These are phyloP conservation scores for Pteronotus mesoamericanus DNA, from an alignment of 2,797 vertebrate genomes.

Conservation along the genomic window DNA sequence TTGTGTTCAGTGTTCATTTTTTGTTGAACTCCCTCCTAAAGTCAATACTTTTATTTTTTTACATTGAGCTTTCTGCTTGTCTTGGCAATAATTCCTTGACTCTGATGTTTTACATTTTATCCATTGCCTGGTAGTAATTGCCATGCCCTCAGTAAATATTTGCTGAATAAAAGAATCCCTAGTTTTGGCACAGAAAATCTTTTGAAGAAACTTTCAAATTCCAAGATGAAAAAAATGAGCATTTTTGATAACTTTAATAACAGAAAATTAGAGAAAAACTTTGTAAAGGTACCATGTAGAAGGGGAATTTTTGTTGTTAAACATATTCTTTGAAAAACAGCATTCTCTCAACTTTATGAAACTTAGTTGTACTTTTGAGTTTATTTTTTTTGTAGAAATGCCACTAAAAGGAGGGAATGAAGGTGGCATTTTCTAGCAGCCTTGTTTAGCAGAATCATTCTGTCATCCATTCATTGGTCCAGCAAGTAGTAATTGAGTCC, in stretches of 20 bases:
- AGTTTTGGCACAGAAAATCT: not conserved
- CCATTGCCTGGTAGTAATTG: not conserved
- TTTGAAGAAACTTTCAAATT: slow-evolving; percentile 36
- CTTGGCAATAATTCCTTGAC: slow-evolving; percentile 23
- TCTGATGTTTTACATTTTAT: slow-evolving; percentile 14
- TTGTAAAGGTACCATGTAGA: slow-evolving; percentile 10
- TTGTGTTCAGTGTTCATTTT: slow-evolving; percentile 17
- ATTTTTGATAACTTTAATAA: not conserved
- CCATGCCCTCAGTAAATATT: slow-evolving; percentile 20
- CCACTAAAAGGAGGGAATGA: not conserved
- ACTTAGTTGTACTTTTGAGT: not conserved
- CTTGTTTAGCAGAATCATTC: slow-evolving; percentile 5
- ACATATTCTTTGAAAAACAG: not conserved
- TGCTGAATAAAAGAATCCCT: not conserved
- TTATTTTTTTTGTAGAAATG: slow-evolving; percentile 36
- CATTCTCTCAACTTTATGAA: not conserved
- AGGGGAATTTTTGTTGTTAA: slow-evolving; percentile 10
- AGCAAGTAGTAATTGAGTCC: not conserved
- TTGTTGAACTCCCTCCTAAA: not conserved
- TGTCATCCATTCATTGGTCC: not conserved
- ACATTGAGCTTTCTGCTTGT: not conserved
- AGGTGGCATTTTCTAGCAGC: not conserved
- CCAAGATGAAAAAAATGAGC: not conserved
- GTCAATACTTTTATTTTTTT: not conserved
- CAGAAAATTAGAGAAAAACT: slow-evolving; percentile 24